phyloP scores from a whole-genome alignment of 2,113 vertebrate species.

The Phycodurus eques region DNA sequence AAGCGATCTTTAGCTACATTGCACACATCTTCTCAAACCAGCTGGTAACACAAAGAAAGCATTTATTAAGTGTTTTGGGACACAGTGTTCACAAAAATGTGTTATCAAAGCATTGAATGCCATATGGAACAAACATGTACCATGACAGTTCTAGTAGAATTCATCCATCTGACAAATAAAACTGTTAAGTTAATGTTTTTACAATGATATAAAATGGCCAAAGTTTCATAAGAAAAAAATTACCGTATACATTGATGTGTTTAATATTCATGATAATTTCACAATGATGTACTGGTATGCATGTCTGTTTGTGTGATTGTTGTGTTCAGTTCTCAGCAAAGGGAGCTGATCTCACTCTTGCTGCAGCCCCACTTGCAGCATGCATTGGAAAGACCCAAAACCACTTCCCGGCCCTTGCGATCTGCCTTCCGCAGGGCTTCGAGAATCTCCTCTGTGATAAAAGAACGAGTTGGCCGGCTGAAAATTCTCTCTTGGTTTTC shows the following conservation, averaged over 20 bases:
- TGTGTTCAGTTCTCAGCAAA: conserved; percentile 69
- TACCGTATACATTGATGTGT: not conserved
- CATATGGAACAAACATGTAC: not conserved
- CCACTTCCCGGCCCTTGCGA: conserved; percentile 73
- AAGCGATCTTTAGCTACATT: not conserved
- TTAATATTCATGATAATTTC: not conserved
- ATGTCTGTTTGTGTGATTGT: not conserved
- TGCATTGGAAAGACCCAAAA: conserved; percentile 77
- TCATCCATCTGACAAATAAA: not conserved
- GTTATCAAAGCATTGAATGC: not conserved
- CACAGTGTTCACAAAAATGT: not conserved
- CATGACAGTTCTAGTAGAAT: not conserved
- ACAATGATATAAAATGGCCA: not conserved
- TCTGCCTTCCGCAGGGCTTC: conserved; percentile 71
- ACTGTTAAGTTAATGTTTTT: no score
- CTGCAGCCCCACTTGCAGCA: conserved; percentile 87
- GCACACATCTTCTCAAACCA: not conserved
- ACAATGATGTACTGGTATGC: not conserved
- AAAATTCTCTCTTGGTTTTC: conserved; percentile 49
- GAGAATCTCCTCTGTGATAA: conserved; percentile 71
- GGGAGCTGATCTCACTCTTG: conserved; percentile 82
- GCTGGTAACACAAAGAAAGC: not conserved
- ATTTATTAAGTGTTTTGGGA: not conserved
- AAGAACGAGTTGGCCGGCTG: conserved; percentile 58
- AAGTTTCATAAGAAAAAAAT: not conserved